Conservation (phyloP, 2,113 vertebrate genomes). For the Apteryx owenii region DNA sequence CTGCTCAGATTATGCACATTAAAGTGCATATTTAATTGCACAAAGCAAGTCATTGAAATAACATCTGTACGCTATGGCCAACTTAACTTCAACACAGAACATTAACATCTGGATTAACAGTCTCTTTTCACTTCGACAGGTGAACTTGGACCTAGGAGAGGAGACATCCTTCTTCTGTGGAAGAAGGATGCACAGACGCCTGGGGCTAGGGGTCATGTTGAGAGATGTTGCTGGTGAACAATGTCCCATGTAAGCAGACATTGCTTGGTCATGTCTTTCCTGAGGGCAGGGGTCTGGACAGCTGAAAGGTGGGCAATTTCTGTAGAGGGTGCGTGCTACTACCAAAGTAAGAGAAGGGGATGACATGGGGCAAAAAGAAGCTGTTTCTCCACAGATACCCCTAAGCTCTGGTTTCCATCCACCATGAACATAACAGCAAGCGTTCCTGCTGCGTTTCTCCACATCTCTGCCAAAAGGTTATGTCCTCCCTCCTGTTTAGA, state of each 20-base stretch:
- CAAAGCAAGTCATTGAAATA: not conserved
- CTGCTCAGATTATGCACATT: constrained; percentile 1
- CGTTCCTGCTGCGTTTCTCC: not conserved
- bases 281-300: not conserved
- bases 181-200: not conserved
- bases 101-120: not conserved
- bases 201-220: not conserved
- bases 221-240: not conserved
- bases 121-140: not conserved
- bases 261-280: not conserved
- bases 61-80: not conserved
- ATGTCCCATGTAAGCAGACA: not conserved
- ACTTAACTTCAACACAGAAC: not conserved
- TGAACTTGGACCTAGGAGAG: not conserved
- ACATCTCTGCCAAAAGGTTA: not conserved
- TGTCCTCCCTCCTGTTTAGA: not conserved
- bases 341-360: not conserved
- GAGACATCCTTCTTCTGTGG: not conserved
- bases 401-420: not conserved
- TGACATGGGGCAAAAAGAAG: not conserved
- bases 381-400: not conserved
- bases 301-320: not conserved
- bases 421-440: not conserved
- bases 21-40: not conserved
- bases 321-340: not conserved